Conservation (phyloP, 2,797 vertebrate genomes). For the Mycteria americana region DNA sequence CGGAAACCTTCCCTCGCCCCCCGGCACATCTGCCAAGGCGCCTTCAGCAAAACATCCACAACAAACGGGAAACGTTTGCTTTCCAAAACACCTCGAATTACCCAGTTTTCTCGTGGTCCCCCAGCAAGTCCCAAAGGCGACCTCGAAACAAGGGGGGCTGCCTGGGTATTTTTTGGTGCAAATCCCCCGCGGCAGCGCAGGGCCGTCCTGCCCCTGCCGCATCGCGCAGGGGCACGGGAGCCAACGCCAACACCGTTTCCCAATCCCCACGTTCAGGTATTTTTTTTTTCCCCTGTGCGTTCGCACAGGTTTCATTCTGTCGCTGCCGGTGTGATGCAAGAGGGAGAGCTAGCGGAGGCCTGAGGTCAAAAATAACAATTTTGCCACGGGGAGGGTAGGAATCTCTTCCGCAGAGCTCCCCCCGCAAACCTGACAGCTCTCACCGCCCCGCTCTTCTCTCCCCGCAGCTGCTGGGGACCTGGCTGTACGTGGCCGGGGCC, state of each 20-base stretch:
- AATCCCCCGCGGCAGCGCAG: fast-evolving
- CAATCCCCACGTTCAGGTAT: neutral
- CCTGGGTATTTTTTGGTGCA: neutral
- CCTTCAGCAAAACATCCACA: neutral
- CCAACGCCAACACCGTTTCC: neutral
- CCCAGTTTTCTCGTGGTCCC: fast-evolving
- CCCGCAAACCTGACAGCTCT: neutral
- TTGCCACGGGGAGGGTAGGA: fast-evolving
- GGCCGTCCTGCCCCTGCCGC: neutral
- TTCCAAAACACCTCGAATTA: fast-evolving
- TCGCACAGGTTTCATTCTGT: neutral
- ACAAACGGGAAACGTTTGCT: fast-evolving
- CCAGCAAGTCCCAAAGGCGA: fast-evolving
- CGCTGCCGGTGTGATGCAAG: fast-evolving
- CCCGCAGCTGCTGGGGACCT: conserved; percentile 5
- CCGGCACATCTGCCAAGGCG: fast-evolving
- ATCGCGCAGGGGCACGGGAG: fast-evolving
- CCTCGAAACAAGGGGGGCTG: fast-evolving
- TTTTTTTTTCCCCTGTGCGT: neutral
- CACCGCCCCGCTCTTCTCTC: neutral
- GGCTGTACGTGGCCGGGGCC: conserved; percentile 14
- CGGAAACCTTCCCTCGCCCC: too few species aligned
- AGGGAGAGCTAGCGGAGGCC: neutral
- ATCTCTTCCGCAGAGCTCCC: neutral
- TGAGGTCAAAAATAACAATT: neutral